These are phyloP conservation scores for Papilio protenor DNA, from an alignment of 2,888 invertebrate genomes.

Conservation along the genomic window DNA sequence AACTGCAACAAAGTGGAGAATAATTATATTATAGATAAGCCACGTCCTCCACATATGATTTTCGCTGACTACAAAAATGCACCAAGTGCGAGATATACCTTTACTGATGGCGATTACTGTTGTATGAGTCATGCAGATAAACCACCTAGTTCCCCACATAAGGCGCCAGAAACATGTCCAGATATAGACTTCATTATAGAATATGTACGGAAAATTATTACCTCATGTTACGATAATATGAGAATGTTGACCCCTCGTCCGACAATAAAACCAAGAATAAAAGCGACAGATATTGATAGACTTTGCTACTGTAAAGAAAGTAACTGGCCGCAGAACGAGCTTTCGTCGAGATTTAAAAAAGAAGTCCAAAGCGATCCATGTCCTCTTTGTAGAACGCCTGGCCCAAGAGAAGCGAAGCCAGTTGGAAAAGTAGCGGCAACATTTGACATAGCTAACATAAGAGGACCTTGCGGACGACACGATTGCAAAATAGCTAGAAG, in stretches of 20 bases:
- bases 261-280: constrained; percentile 69
- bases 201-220: constrained; percentile 74
- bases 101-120: constrained; percentile 72
- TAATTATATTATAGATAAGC: constrained; percentile 61
- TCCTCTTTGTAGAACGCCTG: constrained; percentile 67
- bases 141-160: constrained; percentile 71
- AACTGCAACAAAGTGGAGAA: constrained; percentile 71
- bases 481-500: constrained; percentile 77
- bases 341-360: constrained; percentile 70
- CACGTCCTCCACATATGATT: constrained; percentile 56
- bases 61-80: constrained; percentile 76
- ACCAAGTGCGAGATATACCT: constrained; percentile 71
- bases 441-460: constrained; percentile 74
- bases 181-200: constrained; percentile 73
- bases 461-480: constrained; percentile 76
- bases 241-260: constrained; percentile 77
- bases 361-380: constrained; percentile 68
- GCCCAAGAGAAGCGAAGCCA: constrained; percentile 53
- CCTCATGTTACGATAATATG: constrained; percentile 79
- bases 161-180: constrained; percentile 72
- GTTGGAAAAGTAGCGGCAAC: constrained; percentile 53
- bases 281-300: constrained; percentile 77
- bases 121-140: constrained; percentile 73
- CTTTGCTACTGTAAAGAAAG: constrained; percentile 75
- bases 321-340: constrained; percentile 68